Conservation (phyloP, 2,797 vertebrate species). For the Lagodon rhomboides region DNA sequence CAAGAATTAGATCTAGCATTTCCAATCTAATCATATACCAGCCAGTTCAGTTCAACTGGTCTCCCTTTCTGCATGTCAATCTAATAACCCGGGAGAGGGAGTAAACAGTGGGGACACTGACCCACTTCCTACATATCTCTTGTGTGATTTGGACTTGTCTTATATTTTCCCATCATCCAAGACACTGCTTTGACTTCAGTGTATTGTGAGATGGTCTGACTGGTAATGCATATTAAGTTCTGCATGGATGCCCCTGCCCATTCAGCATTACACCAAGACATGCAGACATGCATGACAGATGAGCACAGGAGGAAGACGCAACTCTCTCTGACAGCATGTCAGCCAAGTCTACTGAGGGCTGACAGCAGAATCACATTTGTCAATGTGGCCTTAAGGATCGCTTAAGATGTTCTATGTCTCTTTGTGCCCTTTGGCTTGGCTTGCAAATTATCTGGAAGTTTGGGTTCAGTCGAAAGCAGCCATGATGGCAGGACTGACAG, state of each 20-base stretch:
- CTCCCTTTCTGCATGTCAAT: conserved; percentile 22
- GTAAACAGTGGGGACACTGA: conserved; percentile 20
- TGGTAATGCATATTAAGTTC: conserved; percentile 18
- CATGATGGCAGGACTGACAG: conserved; percentile 8
- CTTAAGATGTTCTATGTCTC: conserved; percentile 38
- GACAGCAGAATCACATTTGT: conserved; percentile 52
- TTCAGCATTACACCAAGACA: conserved; percentile 15
- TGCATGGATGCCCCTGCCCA: conserved; percentile 13
- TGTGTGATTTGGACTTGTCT: background rate
- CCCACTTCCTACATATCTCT: conserved; percentile 1
- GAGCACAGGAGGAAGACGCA: conserved; percentile 42
- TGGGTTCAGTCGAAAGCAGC: conserved; percentile 31
- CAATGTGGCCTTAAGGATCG: conserved; percentile 36
- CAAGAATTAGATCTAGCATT: conserved; percentile 12
- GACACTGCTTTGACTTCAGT: conserved; percentile 1
- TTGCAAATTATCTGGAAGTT: conserved; percentile 30
- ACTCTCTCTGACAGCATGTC: conserved; percentile 57
- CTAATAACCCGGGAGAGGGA: conserved; percentile 16
- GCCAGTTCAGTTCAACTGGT: conserved; percentile 8
- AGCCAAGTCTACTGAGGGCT: conserved; percentile 32
- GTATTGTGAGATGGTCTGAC: conserved; percentile 8
- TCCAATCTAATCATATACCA: conserved; percentile 9
- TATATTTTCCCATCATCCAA: background rate
- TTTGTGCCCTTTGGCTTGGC: conserved; percentile 21
- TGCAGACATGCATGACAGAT: conserved; percentile 32